These are phyloP conservation scores for Prosapia bicincta DNA, from an alignment of 2,888 invertebrate species.

Conservation along the genomic window DNA sequence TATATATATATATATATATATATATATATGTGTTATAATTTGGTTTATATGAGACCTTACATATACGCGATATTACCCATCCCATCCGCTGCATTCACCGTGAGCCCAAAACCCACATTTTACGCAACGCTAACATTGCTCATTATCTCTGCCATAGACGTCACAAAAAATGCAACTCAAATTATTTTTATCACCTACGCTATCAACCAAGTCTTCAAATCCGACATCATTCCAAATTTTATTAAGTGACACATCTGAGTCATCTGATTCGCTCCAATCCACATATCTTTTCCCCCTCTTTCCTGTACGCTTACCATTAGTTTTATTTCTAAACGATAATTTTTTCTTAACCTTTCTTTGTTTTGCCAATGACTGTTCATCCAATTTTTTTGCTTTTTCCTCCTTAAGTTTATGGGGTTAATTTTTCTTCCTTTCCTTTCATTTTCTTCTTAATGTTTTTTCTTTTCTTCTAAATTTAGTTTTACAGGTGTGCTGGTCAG, in stretches of 20 bases:
- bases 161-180: conserved; percentile 3
- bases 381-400: not conserved
- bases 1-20: too few relatives aligned
- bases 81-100: not conserved
- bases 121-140: conserved; percentile 7
- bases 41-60: too few relatives aligned
- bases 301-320: too few relatives aligned
- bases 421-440: not conserved
- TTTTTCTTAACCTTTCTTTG: not conserved
- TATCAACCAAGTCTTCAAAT: not conserved
- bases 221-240: conserved; percentile 2
- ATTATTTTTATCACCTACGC: not conserved
- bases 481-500: not conserved
- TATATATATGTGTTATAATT: too few relatives aligned
- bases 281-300: not conserved
- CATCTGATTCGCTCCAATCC: too few relatives aligned
- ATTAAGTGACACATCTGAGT: too few relatives aligned
- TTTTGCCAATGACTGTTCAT: not conserved
- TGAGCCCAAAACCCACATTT: conserved; percentile 16
- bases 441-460: not conserved
- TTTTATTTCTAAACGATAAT: not conserved
- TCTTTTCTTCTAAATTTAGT: not conserved
- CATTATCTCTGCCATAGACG: not conserved
- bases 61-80: not conserved
- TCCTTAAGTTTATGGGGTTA: not conserved